Evolutionary conservation across 2,888 invertebrate genomes (phyloP), one percentile per base, ranked within the genome.

Genomic region (Brassicogethes aeneus): DNA sequence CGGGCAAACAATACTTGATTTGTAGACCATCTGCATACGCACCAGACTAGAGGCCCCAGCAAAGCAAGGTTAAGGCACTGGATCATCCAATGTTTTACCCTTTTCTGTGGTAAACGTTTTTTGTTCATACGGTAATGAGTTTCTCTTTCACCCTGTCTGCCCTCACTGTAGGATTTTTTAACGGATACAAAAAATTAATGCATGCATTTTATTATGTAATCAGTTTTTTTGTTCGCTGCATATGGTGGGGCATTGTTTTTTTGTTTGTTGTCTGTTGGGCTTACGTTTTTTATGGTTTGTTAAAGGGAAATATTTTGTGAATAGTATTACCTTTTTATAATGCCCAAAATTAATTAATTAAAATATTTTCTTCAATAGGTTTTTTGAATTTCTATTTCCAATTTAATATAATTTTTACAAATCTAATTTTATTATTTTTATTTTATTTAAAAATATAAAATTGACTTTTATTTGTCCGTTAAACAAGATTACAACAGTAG

Each of bases 1-100:
- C 46, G 53, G n/a, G 45, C 59, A 60, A 55, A 62, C 62, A 64
- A 64, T 63, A 57, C 64, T 62, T 64, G 64, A 62, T 64, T 62
- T 64, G 62, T 62, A 60, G 61, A 59, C 62, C 62, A 63, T 63
- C 62, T 63, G 62, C 62, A 63, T 62, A 62, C 48, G 52, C 42
- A 50, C 44, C 45, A 39, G 41, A 41, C 36, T 41, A 40, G 36
- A 42, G 36, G 17, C 39, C 14, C 13, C 39, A 35, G 29, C 17
- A 36, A 32, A 40, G 40, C 43, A 32, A 43, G 43, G 45, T 39
- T 44, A 40, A 42, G 34, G 41, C 43, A 44, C 39, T 44, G 42
- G 39, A 36, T 43, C 43, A 41, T 45, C 47, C 45, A 45, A 35
- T 45, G 47, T 47, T 42, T 49, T 48, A 48, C 48, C 45, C 46